Evolutionary conservation across 2,113 vertebrate species (phyloP).

Genomic region (Clarias batrachus): DNA sequence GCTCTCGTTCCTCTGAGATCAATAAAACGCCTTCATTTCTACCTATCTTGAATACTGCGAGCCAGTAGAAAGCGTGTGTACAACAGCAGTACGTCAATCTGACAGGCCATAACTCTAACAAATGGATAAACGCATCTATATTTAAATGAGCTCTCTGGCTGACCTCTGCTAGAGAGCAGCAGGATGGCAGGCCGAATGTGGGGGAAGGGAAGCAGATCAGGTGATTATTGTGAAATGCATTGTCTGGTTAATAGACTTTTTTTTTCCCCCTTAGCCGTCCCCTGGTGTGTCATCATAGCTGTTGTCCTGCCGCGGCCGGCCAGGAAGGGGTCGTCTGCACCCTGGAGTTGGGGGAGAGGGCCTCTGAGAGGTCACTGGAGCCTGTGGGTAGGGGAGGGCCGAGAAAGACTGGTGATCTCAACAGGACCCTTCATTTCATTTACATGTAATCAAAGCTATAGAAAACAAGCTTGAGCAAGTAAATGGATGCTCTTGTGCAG

Average conservation of each 20-base stretch:
- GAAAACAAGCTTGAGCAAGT: slow-evolving; percentile 52
- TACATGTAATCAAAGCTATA: slow-evolving; percentile 57
- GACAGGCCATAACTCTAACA: slow-evolving; percentile 53
- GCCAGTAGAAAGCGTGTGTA: slow-evolving; percentile 31
- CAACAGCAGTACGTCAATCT: slow-evolving; percentile 46
- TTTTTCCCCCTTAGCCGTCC: slow-evolving; percentile 48
- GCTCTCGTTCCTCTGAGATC: slow-evolving; percentile 47
- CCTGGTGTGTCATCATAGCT: slow-evolving; percentile 52
- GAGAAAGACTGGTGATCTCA: slow-evolving; percentile 45
- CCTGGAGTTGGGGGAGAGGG: slow-evolving; percentile 50
- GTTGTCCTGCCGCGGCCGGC: slow-evolving; percentile 36
- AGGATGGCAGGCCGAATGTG: slow-evolving; percentile 37
- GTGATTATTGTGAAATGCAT: slow-evolving; percentile 61
- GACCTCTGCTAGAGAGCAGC: slow-evolving; percentile 54
- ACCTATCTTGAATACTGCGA: slow-evolving; percentile 40
- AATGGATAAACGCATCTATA: slow-evolving; percentile 58
- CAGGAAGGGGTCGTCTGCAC: slow-evolving; percentile 56
- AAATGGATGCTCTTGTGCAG: slow-evolving; percentile 46
- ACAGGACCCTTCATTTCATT: slow-evolving; percentile 58
- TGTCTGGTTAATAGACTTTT: slow-evolving; percentile 60
- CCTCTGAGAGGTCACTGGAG: slow-evolving; percentile 59
- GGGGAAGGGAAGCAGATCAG: slow-evolving; percentile 37
- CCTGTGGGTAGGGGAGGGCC: slow-evolving; percentile 44
- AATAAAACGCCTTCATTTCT: slow-evolving; percentile 40
- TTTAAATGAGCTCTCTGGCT: slow-evolving; percentile 61